Conservation (phyloP, 1,140 invertebrate species). For the Grapholita molesta region DNA sequence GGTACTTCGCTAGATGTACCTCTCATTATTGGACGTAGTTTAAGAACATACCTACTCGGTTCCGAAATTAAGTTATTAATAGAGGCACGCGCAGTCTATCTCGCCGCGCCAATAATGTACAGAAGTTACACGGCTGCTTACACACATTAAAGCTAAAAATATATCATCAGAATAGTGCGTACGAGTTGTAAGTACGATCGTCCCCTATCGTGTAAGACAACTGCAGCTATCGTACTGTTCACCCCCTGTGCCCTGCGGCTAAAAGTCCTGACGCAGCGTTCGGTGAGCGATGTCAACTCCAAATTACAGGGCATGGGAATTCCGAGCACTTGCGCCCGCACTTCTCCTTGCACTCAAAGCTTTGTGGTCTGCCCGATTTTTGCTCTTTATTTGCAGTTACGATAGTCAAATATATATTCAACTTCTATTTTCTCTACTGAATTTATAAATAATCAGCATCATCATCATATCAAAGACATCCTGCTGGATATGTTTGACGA, state of each 20-base stretch:
- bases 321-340: conserved; percentile 36
- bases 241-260: conserved; percentile 15
- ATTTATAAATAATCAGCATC: too few relatives aligned
- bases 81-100: too few relatives aligned
- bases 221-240: background rate
- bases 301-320: conserved; percentile 58
- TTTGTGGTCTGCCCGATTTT: conserved; percentile 55
- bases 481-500: too few relatives aligned
- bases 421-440: too few relatives aligned
- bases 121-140: too few relatives aligned
- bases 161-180: background rate
- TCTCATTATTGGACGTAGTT: too few relatives aligned
- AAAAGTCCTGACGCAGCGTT: conserved; percentile 32
- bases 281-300: conserved; percentile 36
- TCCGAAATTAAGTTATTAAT: too few relatives aligned
- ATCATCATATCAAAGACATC: too few relatives aligned
- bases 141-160: too few relatives aligned
- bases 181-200: background rate
- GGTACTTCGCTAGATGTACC: too few relatives aligned
- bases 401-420: background rate
- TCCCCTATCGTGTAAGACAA: background rate
- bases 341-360: conserved; percentile 51
- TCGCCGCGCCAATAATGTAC: too few relatives aligned
- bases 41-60: too few relatives aligned
- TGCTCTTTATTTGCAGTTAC: conserved; percentile 52